A percentile compares a stretch with the other conserved stretches of the same genome.
These are phyloP conservation scores for Sycophaga agraensis DNA, from an alignment of 1,140 invertebrate genomes.

Conservation along the genomic window DNA sequence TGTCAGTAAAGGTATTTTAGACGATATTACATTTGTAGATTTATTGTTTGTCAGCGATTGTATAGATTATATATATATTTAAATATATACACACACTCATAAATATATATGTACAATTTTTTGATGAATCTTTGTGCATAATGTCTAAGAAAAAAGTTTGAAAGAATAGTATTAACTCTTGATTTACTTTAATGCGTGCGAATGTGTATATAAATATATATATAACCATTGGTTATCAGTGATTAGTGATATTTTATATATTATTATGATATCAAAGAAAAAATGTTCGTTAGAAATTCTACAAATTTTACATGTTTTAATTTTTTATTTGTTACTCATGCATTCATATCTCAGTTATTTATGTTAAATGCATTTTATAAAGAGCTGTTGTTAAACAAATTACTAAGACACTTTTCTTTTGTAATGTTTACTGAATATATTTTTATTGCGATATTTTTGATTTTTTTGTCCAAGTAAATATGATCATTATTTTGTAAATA, in stretches of 20 bases:
- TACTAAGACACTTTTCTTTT: background rate
- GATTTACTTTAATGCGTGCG: conserved; percentile 12
- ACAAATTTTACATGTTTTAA: conserved; percentile 19
- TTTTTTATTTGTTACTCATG: conserved; percentile 6
- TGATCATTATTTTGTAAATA: conserved; percentile 12
- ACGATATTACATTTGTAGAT: background rate
- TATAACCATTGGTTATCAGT: conserved; percentile 24
- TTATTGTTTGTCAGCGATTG: conserved; percentile 5
- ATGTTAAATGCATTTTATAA: conserved; percentile 12
- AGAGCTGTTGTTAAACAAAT: conserved; percentile 1
- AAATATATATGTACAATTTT: conserved; percentile 10
- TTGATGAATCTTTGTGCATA: conserved; percentile 15
- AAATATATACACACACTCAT: background rate
- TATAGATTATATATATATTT: conserved; percentile 1
- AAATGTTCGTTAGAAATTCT: conserved; percentile 8
- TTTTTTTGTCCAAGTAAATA: background rate
- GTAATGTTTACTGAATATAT: background rate
- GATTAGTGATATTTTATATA: conserved; percentile 26
- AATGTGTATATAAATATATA: conserved; percentile 18
- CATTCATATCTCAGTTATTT: conserved; percentile 2
- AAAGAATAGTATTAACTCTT: conserved; percentile 26
- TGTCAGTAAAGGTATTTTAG: conserved; percentile 16
- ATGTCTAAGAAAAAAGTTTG: conserved; percentile 8
- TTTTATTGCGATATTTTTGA: background rate
- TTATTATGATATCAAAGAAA: conserved; percentile 4